Evolutionary conservation across 1,140 invertebrate species (phyloP).

Genomic region (Yoshiicerus persimilis): DNA sequence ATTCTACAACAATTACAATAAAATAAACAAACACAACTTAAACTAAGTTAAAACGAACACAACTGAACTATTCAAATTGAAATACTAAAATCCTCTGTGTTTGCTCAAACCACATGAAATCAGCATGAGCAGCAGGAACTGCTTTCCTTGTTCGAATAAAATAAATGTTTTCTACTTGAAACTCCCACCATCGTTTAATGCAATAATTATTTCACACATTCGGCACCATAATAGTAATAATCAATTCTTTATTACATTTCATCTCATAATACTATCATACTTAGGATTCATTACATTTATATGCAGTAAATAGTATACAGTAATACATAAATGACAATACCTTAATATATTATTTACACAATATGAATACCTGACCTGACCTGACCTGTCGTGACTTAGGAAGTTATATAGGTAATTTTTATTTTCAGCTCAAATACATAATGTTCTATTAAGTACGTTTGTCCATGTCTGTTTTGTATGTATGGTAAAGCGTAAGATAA

Average conservation of each 20-base stretch:
- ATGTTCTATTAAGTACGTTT: not conserved
- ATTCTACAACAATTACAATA: not conserved
- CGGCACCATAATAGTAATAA: not conserved
- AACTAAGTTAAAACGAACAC: conserved; percentile 1
- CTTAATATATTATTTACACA: not conserved
- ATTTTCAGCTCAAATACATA: not conserved
- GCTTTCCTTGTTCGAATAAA: conserved; percentile 36
- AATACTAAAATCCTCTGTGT: conserved; percentile 30
- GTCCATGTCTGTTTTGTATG: not conserved
- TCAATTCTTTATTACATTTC: not conserved
- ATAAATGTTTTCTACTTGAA: conserved; percentile 41
- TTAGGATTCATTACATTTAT: not conserved
- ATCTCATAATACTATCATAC: not conserved
- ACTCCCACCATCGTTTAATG: not conserved
- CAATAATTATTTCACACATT: not conserved
- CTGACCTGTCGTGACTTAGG: not conserved
- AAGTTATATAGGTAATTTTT: not conserved
- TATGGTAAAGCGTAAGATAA: not conserved
- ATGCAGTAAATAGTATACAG: not conserved
- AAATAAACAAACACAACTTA: not conserved
- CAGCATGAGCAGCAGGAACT: conserved; percentile 37
- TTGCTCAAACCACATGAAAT: conserved; percentile 20
- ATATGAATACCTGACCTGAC: not conserved
- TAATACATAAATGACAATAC: not conserved
- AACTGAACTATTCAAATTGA: not conserved